phyloP scores from a whole-genome alignment of 2,888 invertebrate species.

The Acheta domesticus region DNA sequence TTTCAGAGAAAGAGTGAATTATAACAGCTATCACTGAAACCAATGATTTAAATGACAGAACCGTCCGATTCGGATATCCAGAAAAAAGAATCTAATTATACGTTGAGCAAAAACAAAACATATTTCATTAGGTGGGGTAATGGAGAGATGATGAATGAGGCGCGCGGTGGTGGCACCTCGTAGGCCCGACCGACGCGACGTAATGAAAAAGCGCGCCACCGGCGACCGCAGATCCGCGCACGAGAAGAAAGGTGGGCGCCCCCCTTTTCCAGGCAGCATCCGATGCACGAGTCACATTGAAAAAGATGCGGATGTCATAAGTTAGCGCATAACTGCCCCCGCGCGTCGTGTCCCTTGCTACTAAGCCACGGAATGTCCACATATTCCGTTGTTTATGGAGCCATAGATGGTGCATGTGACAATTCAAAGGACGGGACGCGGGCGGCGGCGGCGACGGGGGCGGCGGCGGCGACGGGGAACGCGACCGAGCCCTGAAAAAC shows the following conservation, averaged over 20 bases:
- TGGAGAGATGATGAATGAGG: neutral
- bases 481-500: too few relatives aligned
- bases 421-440: neutral
- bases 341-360: neutral
- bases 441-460: neutral
- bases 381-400: conserved; percentile 18
- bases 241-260: neutral
- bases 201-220: neutral
- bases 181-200: neutral
- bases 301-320: neutral
- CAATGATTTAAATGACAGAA: neutral
- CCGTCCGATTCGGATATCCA: neutral
- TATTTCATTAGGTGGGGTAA: neutral
- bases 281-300: neutral
- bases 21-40: neutral
- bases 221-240: neutral
- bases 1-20: neutral
- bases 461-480: neutral
- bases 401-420: neutral
- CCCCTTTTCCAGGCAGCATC: neutral
- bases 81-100: conserved; percentile 8
- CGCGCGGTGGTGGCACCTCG: neutral
- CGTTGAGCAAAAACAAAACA: neutral
- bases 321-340: neutral
- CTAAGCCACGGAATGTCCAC: neutral